Percentiles rank a stretch among this genome's conserved stretches.
Evolutionary conservation across 2,797 vertebrate genomes (phyloP).

Genomic region (Pangasius sanitwongsei): DNA sequence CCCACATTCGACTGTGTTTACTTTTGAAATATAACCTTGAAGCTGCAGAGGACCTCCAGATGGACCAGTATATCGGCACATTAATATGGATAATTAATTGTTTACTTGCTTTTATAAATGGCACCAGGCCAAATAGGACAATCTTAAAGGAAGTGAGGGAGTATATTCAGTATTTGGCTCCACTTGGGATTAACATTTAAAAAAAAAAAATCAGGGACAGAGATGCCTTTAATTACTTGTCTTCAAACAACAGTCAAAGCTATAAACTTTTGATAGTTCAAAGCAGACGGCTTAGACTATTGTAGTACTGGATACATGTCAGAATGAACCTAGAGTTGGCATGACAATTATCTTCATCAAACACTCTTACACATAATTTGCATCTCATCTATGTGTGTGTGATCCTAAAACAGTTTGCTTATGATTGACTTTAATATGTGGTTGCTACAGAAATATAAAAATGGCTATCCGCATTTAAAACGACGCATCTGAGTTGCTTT

Average conservation of each 20-base stretch:
- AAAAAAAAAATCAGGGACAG: slow-evolving; percentile 12
- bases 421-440: slow-evolving; percentile 28
- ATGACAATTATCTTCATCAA: slow-evolving; percentile 33
- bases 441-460: slow-evolving; percentile 18
- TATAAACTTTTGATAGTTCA: slow-evolving; percentile 45
- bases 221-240: slow-evolving; percentile 53
- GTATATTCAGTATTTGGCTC: slow-evolving; percentile 75
- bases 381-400: slow-evolving; percentile 25
- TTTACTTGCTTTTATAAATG: slow-evolving; percentile 77
- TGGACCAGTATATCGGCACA: slow-evolving; percentile 74
- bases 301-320: slow-evolving; percentile 42
- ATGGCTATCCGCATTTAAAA: slow-evolving; percentile 16
- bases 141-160: slow-evolving; percentile 72
- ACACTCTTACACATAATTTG: slow-evolving; percentile 24
- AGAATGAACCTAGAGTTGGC: slow-evolving; percentile 39
- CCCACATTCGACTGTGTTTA: slow-evolving; percentile 37
- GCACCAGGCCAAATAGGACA: slow-evolving; percentile 77
- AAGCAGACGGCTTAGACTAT: slow-evolving; percentile 45
- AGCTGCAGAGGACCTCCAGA: slow-evolving; percentile 70
- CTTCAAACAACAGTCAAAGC: slow-evolving; percentile 56
- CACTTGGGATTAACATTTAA: slow-evolving; percentile 65
- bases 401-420: slow-evolving; percentile 19
- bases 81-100: slow-evolving; percentile 82
- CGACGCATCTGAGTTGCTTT: not conserved
- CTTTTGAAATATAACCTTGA: slow-evolving; percentile 73